Evolutionary conservation across 2,888 invertebrate species (phyloP).

Genomic region (Ophraella communa): DNA sequence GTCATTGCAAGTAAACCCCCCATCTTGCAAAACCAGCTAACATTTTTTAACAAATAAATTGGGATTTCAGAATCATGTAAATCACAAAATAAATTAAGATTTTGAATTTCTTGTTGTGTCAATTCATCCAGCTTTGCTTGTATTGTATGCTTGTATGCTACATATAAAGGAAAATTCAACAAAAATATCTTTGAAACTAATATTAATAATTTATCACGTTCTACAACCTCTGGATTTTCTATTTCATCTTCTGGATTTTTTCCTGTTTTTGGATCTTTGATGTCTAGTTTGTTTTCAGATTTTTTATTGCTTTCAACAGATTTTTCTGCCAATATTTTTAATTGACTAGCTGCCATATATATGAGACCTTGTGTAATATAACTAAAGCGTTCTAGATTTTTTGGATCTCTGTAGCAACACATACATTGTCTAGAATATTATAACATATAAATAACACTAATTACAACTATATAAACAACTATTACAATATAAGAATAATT

Average conservation of each 20-base stretch:
- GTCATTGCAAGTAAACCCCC: constrained; percentile 90
- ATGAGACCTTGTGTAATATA: constrained; percentile 87
- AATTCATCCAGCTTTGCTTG: constrained; percentile 83
- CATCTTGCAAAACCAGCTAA: constrained; percentile 91
- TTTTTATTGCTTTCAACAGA: constrained; percentile 36
- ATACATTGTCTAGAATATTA: constrained; percentile 81
- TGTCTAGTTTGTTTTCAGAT: constrained; percentile 70
- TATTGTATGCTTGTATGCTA: constrained; percentile 85
- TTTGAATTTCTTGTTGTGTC: constrained; percentile 82
- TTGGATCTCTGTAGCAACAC: constrained; percentile 91
- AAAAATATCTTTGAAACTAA: constrained; percentile 88
- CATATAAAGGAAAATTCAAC: constrained; percentile 86
- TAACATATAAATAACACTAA: too few species aligned
- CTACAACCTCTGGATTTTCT: constrained; percentile 67
- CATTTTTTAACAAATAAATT: constrained; percentile 86
- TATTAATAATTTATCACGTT: constrained; percentile 87
- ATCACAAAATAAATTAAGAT: constrained; percentile 84
- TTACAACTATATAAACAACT: too few species aligned
- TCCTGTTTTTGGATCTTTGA: constrained; percentile 57
- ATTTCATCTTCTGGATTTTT: constrained; percentile 46
- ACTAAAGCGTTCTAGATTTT: constrained; percentile 91
- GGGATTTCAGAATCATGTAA: constrained; percentile 93
- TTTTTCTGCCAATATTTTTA: constrained; percentile 69
- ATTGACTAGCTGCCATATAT: constrained; percentile 80
- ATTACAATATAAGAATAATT: not conserved